Conservation (phyloP, 1,140 invertebrate genomes). For the Elymnias hypermnestra region DNA sequence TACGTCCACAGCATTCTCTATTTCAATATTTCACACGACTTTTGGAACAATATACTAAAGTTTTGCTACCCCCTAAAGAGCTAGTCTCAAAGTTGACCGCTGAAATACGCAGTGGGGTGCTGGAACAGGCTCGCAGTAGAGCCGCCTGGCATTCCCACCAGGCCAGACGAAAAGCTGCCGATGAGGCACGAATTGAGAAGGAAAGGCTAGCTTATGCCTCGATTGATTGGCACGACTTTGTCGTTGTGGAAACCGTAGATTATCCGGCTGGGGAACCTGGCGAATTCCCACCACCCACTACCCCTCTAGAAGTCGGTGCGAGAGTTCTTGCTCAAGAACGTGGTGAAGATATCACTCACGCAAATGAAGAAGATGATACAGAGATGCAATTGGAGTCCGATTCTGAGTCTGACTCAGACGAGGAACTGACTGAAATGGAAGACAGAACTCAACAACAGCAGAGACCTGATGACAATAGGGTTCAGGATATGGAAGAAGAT, state of each 20-base stretch:
- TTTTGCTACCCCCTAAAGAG: conserved; percentile 96
- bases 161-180: conserved; percentile 91
- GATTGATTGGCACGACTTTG: conserved; percentile 99
- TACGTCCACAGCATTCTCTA: conserved; percentile 97
- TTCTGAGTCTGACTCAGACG: conserved; percentile 78
- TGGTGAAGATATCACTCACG: conserved; percentile 59
- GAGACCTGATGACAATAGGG: conserved; percentile 66
- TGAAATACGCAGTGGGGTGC: conserved; percentile 86
- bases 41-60: conserved; percentile 98
- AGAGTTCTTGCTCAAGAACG: conserved; percentile 91
- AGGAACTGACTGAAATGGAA: conserved; percentile 83
- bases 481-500: conserved; percentile 95
- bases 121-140: conserved; percentile 95
- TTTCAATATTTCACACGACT: conserved; percentile 99
- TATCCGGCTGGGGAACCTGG: conserved; percentile 98
- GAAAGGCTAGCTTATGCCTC: conserved; percentile 98
- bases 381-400: conserved; percentile 82
- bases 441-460: conserved; percentile 77
- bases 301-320: conserved; percentile 96
- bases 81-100: conserved; percentile 87
- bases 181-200: conserved; percentile 95
- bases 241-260: conserved; percentile 99
- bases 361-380: conserved; percentile 78
- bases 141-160: conserved; percentile 98
- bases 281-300: conserved; percentile 97